Percentiles rank a stretch among this genome's conserved stretches.
Conservation (phyloP, 2,113 vertebrate genomes). For the Eira barbara region DNA sequence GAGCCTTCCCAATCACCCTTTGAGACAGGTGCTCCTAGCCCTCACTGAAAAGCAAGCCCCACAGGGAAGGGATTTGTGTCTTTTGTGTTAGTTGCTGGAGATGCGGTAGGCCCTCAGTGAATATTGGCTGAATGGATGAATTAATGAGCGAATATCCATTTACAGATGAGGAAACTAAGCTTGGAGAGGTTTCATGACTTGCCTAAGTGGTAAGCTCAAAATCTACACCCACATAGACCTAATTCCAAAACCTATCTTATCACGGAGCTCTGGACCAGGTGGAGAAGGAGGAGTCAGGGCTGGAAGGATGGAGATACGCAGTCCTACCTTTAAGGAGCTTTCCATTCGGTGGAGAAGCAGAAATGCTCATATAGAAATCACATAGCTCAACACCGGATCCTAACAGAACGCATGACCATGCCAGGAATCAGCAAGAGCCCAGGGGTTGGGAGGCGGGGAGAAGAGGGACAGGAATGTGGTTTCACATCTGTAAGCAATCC, state of each 20-base stretch:
- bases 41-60: neutral
- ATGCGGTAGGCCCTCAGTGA: neutral
- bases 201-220: neutral
- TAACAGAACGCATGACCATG: neutral
- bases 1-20: neutral
- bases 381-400: neutral
- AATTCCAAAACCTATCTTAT: neutral
- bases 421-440: neutral
- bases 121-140: neutral
- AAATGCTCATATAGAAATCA: neutral
- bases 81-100: neutral
- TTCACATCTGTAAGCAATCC: neutral
- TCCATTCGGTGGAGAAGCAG: neutral
- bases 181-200: neutral
- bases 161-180: neutral
- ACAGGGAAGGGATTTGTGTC: neutral
- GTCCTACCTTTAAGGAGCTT: neutral
- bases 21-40: neutral
- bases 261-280: neutral
- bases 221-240: neutral
- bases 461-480: neutral
- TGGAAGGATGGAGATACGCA: neutral
- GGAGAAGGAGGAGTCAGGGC: neutral
- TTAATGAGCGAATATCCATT: neutral
- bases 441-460: too few relatives aligned